Base-by-base conservation (phyloP, 2,888 invertebrate species). In the Lasioglossum calceatum region DNA sequence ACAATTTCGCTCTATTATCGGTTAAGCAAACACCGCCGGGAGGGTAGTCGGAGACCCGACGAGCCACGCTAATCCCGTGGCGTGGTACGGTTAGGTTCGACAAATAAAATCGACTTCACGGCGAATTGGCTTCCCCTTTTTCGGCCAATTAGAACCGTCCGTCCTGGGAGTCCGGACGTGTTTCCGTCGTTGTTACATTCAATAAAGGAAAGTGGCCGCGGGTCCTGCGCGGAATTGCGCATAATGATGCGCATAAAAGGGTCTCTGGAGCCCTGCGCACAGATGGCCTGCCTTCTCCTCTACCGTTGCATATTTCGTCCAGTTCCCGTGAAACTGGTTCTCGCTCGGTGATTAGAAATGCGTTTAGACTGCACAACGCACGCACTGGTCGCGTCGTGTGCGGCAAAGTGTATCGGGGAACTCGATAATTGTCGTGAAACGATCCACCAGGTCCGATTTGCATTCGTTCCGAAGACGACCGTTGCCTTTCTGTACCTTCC, bases 1-100 rank as follows among this genome's bases (percentile, higher is more conserved):
- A 91, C 93, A 94, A 95, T 94, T 94, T 94, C 87, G 90, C 84
- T 87, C 91, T 91, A 93, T 94, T 93, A 94, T 93, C 90, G 92
- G 89, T 92, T 93, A 91, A 92, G 91, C 92, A 93, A 95, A 94
- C 92, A 94, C 89, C 88, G 90, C 91, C 91, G 92, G 91, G 92
- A 83, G 85, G 87, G 88, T 39, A 70, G 88, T 77, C 23, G 23
- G 36, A 36, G 8, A 32, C 54, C 10, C 54, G 54, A 0, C 23
- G 23, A 70, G 61, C 72, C n/a, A 32, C 42, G 58, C 47, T 82
- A 82, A 80, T 79, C 67, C 54, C 32, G 64, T 42, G 70, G 67
- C 32, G 36, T 36, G 36, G 32, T 70, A 19, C 71, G 61, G 50
- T 36, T 47, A n/a, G 23, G 54, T 54, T 54, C 77, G 47, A 27